Evolutionary conservation across 2,888 invertebrate species (phyloP), one percentile per base, ranked within the genome.

Genomic region (Gari tellinella): DNA sequence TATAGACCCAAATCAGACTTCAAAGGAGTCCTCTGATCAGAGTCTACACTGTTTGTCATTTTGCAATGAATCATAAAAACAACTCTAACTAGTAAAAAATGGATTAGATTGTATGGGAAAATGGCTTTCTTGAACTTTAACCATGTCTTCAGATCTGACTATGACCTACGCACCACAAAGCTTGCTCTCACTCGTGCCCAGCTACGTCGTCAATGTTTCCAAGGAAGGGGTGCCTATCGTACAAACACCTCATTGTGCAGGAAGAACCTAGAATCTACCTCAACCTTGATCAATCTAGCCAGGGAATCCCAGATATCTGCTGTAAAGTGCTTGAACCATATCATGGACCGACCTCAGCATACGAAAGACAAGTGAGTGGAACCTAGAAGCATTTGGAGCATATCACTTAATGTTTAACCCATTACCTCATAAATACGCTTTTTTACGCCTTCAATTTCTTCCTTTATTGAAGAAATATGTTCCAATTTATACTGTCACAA

Each of bases 161-260:
- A 78, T 66, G 76, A 80, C 43, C 66, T 87, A 49, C 70, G 89
- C 62, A 85, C 87, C 49, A 85, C 87, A 17, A 89, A 89, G 56
- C 79, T 89, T 58, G 86, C 88, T 1, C 68, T 90, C 55, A 64
- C 87, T 45, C 77, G 88, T 26, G 85, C 90, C 2, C 77, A 87
- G 76, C 80, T 94, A 26, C 92, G 94, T 12, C 90, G 94, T 25
- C 92, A 93, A 82, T 92, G 93, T 60, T 90, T 92, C 21, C 94
- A 94, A 69, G 84, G 90, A 23, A 81, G 86, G 40, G 83, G 80
- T 31, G 82, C 90, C 7, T 84, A 86, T 21, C 79, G 82, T 46
- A 70, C 84, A 49, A 90, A 90, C 62, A 73, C 67, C 17, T 63
- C 75, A 15, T 57, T 82, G 23, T 80, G 80, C 31, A 66, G 64